These are phyloP conservation scores for Cydia amplana DNA, from an alignment of 1,140 invertebrate genomes.

Conservation along the genomic window DNA sequence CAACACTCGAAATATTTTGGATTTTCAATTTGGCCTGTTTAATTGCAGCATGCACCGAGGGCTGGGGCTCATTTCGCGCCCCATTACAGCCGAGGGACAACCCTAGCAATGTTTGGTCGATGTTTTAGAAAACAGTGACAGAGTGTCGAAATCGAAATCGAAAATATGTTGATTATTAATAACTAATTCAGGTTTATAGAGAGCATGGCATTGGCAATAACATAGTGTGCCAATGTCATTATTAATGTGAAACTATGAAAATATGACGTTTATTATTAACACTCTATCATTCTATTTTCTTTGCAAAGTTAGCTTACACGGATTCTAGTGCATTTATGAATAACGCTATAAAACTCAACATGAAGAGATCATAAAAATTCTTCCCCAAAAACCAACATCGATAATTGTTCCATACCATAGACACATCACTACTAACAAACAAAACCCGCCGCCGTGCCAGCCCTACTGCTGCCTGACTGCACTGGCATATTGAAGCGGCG, in stretches of 20 bases:
- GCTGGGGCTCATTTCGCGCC: conserved; percentile 73
- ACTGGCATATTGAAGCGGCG: conserved; percentile 5
- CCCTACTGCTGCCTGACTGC: conserved; percentile 1
- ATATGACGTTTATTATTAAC: too few species aligned
- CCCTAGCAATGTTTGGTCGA: conserved; percentile 14
- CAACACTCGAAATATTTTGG: conserved; percentile 43
- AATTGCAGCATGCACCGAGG: conserved; percentile 46
- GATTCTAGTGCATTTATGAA: too few species aligned
- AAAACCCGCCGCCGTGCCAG: not conserved
- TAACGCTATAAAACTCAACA: not conserved
- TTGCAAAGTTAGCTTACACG: too few species aligned
- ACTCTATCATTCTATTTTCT: too few species aligned
- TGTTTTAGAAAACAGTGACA: not conserved
- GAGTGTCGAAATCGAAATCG: too few species aligned
- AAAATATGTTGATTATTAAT: too few species aligned
- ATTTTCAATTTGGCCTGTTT: conserved; percentile 58
- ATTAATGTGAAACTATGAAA: too few species aligned
- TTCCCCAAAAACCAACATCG: not conserved
- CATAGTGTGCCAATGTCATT: too few species aligned
- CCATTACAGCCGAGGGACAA: conserved; percentile 56
- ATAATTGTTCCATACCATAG: not conserved
- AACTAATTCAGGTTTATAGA: too few species aligned
- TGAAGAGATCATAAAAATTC: not conserved
- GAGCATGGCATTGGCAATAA: too few species aligned
- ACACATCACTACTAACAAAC: not conserved